These are phyloP conservation scores for Micropoecilia bifurca DNA, from an alignment of 2,797 vertebrate species.

Conservation along the genomic window DNA sequence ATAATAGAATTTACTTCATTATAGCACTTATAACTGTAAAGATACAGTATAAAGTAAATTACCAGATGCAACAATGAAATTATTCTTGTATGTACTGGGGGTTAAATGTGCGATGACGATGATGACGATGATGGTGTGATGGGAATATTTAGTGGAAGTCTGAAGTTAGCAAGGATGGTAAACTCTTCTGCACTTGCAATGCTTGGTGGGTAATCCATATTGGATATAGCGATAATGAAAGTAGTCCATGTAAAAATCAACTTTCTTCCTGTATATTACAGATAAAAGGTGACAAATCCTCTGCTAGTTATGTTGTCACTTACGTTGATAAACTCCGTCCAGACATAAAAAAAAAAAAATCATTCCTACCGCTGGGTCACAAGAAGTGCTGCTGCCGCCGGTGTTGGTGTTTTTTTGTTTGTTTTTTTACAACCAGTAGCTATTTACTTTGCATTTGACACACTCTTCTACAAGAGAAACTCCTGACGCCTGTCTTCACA, in stretches of 20 bases:
- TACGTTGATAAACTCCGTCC: conserved; percentile 74
- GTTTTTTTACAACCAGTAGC: conserved; percentile 63
- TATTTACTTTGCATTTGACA: conserved; percentile 73
- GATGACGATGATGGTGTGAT: conserved; percentile 43
- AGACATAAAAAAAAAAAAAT: conserved; percentile 51
- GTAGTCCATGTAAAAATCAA: conserved; percentile 64
- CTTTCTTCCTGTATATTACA: conserved; percentile 83
- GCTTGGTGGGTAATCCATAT: conserved; percentile 97
- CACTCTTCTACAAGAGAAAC: conserved; percentile 76
- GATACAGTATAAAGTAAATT: conserved; percentile 61
- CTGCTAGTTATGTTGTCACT: conserved; percentile 50
- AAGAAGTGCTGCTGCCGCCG: conserved; percentile 70
- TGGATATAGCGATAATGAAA: conserved; percentile 89
- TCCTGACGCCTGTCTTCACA: conserved; percentile 65
- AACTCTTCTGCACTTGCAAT: conserved; percentile 58
- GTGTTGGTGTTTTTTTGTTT: conserved; percentile 67
- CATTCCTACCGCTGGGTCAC: conserved; percentile 80
- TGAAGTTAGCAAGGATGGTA: conserved; percentile 36
- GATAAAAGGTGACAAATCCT: conserved; percentile 59
- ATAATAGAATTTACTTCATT: conserved; percentile 16
- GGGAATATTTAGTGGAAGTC: conserved; percentile 44
- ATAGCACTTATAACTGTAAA: conserved; percentile 75
- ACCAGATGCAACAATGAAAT: conserved; percentile 24
- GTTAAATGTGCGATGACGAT: conserved; percentile 18
- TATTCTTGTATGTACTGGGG: conserved; percentile 21